Evolutionary conservation across 2,797 vertebrate species (phyloP), one percentile per base, ranked within the genome.

Genomic region (Channa striata): DNA sequence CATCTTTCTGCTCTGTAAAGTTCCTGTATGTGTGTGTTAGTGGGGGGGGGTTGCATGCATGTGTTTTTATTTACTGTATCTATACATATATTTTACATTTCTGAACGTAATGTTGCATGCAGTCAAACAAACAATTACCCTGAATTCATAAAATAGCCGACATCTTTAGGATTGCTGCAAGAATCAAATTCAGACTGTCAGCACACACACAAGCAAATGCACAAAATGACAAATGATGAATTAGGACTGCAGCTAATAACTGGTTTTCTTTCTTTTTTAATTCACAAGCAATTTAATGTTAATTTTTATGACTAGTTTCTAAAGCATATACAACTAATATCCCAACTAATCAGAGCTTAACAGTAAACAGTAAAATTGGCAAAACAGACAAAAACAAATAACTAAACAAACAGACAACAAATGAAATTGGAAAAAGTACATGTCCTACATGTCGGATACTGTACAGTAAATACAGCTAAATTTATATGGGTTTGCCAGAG

Each of bases 121-220:
- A 57, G 23, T 30, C 12, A 19, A 54, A 30, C 39, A 64, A 51
- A 73, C 20, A 58, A 19, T 62, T 48, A 62, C 16, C 13, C 42
- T 42, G n/a, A 37, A 71, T 50, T 23, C 58, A 58, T 81, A 4
- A 64, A 37, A 56, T 1, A 40, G 30, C 30, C 25, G 59, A 36
- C 58, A 74, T 72, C 37, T 74, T 51, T 30, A 43, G 34, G 7
- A 13, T 33, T 63, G 52, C 54, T 23, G 36, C 50, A 80, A 56
- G 30, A 30, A 56, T 72, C 7, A 30, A 43, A 52, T 12, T 42
- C 30, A 46, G 5, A 46, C 16, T 46, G 50, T 43, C 36, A 59
- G n/a, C n/a, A 42, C 44, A 62, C 14, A 58, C 39, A 37, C 21
- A 58, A 39, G 39, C 17, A 0, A 17, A 48, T 5, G 1, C 17